These are phyloP conservation scores for Sepioteuthis lessoniana DNA, from an alignment of 2,888 invertebrate species.

Conservation along the genomic window DNA sequence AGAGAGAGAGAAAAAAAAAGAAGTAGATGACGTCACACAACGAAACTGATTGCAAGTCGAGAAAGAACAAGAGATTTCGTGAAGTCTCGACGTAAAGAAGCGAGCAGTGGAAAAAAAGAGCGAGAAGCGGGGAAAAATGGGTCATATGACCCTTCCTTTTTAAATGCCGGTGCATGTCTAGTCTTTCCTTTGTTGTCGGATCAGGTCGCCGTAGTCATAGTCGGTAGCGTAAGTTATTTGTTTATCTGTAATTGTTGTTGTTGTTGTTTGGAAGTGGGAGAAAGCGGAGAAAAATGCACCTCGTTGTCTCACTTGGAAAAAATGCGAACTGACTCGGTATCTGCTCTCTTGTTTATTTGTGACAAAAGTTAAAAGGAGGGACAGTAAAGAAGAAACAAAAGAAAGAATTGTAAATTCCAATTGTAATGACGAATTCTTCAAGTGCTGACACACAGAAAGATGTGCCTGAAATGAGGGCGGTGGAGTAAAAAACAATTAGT, in stretches of 20 bases:
- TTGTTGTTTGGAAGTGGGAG: neutral
- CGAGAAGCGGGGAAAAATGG: neutral
- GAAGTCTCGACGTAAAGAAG: neutral
- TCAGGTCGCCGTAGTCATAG: neutral
- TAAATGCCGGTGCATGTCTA: neutral
- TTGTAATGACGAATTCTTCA: neutral
- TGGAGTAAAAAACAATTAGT: no score
- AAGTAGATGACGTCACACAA: neutral
- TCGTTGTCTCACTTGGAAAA: neutral
- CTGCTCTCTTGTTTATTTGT: neutral
- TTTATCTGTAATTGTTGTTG: neutral
- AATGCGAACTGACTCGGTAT: neutral
- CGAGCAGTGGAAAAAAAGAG: neutral
- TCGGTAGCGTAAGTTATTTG: neutral
- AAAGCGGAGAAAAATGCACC: neutral
- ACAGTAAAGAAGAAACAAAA: neutral
- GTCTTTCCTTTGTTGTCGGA: neutral
- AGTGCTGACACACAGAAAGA: neutral
- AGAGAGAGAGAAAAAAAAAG: neutral
- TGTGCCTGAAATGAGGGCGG: no score
- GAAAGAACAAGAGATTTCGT: neutral
- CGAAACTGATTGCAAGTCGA: neutral
- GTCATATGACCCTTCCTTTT: constrained; percentile 10
- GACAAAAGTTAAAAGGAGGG: neutral
- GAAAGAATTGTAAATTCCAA: neutral